Conservation (phyloP, 2,888 invertebrate species). For the Hedychridium roseum region DNA sequence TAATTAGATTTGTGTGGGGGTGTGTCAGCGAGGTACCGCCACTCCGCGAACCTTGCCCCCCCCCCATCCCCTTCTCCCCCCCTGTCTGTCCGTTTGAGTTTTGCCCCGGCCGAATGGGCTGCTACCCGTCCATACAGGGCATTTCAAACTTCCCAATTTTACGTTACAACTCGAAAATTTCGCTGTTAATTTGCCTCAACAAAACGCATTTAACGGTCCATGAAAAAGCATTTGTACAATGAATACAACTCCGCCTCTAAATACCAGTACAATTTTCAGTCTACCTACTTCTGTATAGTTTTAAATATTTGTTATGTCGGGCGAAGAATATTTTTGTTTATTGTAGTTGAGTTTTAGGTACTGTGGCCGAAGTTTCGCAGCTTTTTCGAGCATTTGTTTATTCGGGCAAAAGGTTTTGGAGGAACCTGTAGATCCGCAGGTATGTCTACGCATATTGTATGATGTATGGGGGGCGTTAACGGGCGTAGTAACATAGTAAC, state of each 20-base stretch:
- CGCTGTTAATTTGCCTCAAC: too few species aligned
- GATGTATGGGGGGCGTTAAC: conserved; percentile 58
- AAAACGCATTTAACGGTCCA: too few species aligned
- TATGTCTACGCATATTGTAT: conserved; percentile 39
- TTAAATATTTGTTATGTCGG: not conserved
- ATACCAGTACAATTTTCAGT: too few species aligned
- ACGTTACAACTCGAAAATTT: too few species aligned
- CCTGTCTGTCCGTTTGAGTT: conserved; percentile 30
- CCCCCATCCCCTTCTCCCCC: conserved; percentile 30
- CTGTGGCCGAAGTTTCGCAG: too few species aligned
- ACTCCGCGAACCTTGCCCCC: conserved; percentile 34
- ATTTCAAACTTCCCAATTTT: too few species aligned
- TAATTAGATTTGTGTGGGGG: conserved; percentile 64
- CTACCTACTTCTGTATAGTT: too few species aligned
- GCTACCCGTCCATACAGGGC: conserved; percentile 27
- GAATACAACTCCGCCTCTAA: too few species aligned
- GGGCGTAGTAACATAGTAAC: conserved; percentile 54
- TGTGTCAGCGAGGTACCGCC: conserved; percentile 54
- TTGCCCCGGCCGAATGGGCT: conserved; percentile 27
- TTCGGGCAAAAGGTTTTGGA: conserved; percentile 26
- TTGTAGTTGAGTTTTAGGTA: too few species aligned
- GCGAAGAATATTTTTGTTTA: not conserved
- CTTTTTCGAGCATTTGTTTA: too few species aligned
- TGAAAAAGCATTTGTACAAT: too few species aligned
- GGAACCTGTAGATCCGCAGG: conserved; percentile 35